These are phyloP conservation scores for Bombus pyrosoma DNA, from an alignment of 1,140 invertebrate genomes.

Conservation along the genomic window DNA sequence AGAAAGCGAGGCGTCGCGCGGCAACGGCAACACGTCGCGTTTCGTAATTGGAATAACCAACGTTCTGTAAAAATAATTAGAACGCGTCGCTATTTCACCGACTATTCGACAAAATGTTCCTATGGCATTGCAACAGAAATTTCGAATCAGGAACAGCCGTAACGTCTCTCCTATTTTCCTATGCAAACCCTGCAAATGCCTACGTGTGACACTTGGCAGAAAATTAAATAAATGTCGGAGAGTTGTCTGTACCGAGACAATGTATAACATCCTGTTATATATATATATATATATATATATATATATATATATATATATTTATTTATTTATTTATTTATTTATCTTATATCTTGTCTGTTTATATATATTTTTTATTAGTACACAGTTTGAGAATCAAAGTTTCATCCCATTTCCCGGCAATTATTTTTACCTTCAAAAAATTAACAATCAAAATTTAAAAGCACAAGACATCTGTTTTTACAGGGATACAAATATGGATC, in stretches of 20 bases:
- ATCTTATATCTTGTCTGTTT: too few relatives aligned
- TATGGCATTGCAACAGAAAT: background rate
- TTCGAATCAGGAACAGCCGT: background rate
- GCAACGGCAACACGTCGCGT: background rate
- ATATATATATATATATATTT: too few relatives aligned
- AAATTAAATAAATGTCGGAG: background rate
- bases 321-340: too few relatives aligned
- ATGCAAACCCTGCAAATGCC: too few relatives aligned
- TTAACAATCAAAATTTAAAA: background rate
- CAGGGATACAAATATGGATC: too few relatives aligned
- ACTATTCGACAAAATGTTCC: background rate
- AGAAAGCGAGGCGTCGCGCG: background rate
- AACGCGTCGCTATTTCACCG: background rate
- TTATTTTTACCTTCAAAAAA: background rate
- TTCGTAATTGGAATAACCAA: conserved; percentile 10
- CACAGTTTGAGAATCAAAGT: background rate
- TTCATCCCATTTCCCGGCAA: background rate
- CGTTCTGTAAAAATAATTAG: conserved; percentile 43
- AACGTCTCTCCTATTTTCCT: background rate
- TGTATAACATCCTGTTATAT: background rate
- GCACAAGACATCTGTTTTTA: too few relatives aligned
- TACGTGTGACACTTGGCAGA: background rate
- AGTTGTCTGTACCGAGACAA: background rate
- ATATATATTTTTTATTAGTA: too few relatives aligned
- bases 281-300: background rate